Base-by-base conservation (phyloP, 2,797 vertebrate species). In the Echiichthys vipera region DNA sequence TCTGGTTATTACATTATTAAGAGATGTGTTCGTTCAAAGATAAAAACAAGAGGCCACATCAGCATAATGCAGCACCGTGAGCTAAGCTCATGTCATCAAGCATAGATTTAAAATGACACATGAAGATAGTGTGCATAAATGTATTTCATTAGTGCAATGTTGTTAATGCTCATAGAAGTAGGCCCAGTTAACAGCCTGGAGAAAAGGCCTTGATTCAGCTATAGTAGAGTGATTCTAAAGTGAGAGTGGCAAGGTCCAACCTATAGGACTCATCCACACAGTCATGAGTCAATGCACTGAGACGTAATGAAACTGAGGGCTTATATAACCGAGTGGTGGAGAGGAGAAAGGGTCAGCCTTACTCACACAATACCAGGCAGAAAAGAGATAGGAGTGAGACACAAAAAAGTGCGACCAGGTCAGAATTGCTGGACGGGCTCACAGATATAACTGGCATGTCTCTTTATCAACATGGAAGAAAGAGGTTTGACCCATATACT, bases 281-380 rank as follows among this genome's bases (percentile, higher is more conserved):
- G 73, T 51, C 29, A 67, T 81, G 74, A 85, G 71, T 77, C 83
- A 84, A 76, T 88, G 64, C 65, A 84, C 68, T 68, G 77, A 76
- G 68, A 89, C 22, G 12, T 77, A 79, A 81, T 79, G 67, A 81
- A 88, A 78, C 55, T 70, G 74, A 80, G 65, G 20, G 77, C 78
- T 91, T 88, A 88, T 82, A 74, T 84, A 91, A 91, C 66, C 0
- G 8, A 78, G 66, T 77, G 65, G 40, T 64, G 17, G 56, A 70
- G 53, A 76, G 62, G 46, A 58, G 39, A 71, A 73, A 78, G 47
- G 62, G 74, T 87, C 71, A 82, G 64, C 51, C 36, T 7, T 53
- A 53, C 77, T 74, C 63, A 71, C 63, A 80, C 42, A 39, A 68
- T 65, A 62, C 14, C 29, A 43, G 25, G 8, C 68, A 72, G 55